Conservation (phyloP, 92 coral and sea anemone genomes). For the Porites evermanni region DNA sequence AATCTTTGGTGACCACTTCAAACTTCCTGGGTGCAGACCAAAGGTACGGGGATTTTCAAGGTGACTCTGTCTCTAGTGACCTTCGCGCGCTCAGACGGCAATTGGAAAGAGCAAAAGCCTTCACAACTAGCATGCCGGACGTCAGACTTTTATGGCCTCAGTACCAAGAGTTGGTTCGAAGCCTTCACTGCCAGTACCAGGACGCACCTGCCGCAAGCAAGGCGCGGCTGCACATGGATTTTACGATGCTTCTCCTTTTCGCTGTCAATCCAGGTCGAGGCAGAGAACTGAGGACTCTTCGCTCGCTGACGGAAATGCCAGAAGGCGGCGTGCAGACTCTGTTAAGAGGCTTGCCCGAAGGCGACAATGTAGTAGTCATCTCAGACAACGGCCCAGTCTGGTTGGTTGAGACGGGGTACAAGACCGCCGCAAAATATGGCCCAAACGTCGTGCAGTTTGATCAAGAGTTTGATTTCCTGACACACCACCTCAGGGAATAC, state of each 20-base stretch:
- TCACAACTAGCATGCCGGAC: background rate
- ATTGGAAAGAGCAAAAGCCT: background rate
- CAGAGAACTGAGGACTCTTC: background rate
- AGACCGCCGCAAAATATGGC: background rate
- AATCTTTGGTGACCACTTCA: background rate
- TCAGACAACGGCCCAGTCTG: background rate
- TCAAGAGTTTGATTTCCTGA: no score
- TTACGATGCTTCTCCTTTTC: background rate
- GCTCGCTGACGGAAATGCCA: background rate
- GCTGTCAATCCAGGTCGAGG: background rate
- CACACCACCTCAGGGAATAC: background rate
- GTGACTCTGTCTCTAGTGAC: background rate
- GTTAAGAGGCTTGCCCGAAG: no score
- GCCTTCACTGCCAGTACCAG: background rate
- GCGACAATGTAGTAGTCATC: background rate
- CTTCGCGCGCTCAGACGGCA: background rate
- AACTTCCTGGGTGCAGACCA: background rate
- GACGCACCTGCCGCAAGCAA: conserved; percentile 5
- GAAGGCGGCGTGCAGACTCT: background rate
- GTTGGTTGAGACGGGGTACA: background rate
- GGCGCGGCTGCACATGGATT: background rate
- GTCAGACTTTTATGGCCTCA: background rate
- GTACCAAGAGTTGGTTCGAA: background rate
- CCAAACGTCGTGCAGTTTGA: no score
- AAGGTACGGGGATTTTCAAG: background rate